A percentile compares a stretch with the other conserved stretches of the same genome.
Conservation (phyloP, 1,140 invertebrate species). For the Zaprionus africanus region DNA sequence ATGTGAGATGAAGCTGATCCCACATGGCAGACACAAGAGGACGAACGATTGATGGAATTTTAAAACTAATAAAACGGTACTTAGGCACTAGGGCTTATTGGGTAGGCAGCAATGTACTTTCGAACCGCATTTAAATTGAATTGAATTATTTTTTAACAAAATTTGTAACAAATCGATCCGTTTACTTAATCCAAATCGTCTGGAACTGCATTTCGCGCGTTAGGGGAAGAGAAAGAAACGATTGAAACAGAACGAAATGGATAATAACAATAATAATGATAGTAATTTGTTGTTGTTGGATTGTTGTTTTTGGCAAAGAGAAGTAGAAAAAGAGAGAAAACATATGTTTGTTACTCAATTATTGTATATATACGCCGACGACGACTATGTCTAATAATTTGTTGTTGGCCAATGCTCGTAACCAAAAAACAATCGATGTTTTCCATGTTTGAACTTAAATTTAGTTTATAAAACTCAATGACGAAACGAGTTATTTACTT, state of each 20-base stretch:
- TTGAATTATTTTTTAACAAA: constrained; percentile 52
- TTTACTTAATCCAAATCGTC: constrained; percentile 71
- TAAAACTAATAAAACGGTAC: constrained; percentile 61
- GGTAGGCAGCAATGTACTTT: constrained; percentile 35
- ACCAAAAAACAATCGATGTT: constrained; percentile 56
- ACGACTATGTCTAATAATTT: constrained; percentile 55
- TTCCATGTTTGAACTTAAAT: constrained; percentile 63
- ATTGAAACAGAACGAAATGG: constrained; percentile 46
- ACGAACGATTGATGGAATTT: constrained; percentile 11
- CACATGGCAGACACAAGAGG: not conserved
- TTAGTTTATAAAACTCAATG: constrained; percentile 65
- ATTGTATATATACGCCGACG: constrained; percentile 31
- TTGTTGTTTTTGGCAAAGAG: constrained; percentile 37
- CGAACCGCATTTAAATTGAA: constrained; percentile 37
- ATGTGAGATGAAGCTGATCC: constrained; percentile 67
- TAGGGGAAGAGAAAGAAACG: constrained; percentile 40
- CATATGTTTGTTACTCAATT: constrained; percentile 50
- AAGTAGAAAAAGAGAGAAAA: constrained; percentile 50
- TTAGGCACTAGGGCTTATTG: constrained; percentile 71
- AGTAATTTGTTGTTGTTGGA: not conserved
- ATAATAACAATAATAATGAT: constrained; percentile 11
- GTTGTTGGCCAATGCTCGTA: constrained; percentile 63
- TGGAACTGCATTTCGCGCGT: constrained; percentile 56
- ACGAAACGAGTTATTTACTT: constrained; percentile 87
- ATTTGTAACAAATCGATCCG: constrained; percentile 35